Base-by-base conservation (phyloP, 2,113 vertebrate genomes). In the Prochilodus magdalenae region DNA sequence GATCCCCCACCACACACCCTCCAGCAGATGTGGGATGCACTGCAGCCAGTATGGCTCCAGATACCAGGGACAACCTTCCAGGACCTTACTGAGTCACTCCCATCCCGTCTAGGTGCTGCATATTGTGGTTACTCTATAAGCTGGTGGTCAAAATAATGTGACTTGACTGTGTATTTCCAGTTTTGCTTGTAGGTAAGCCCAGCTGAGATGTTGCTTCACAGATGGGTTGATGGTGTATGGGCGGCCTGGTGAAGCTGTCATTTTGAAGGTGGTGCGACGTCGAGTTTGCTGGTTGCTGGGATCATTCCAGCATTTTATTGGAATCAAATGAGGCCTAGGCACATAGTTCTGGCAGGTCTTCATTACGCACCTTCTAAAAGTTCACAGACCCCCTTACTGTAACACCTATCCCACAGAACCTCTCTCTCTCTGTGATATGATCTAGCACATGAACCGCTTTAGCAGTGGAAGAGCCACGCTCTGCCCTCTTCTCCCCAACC, bases 391-490 rank as follows among this genome's bases (percentile, higher is more conserved):
- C 1, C 49, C 13, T 16, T 15, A 51, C 49, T 51, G 16, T 15
- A 16, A 13, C 10, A 60, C 24, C 1, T 60, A 55, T 4, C 53
- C 53, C 3, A 22, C 53, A 60, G 13, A 24, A 60, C 26, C 18
- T 57, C 18, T 57, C 53, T 57, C 14, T 67, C 16, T 67, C 29
- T 36, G n/a, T 60, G 16, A 60, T 44, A 60, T 12, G 11, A 16
- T 18, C 8, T 26, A 40, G n/a, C 36, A 22, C 4, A 10, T 72
- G 60, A 47, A 12, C 20, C 13, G 24, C 71, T 70, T 53, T 22
- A 49, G n/a, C 72, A 26, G 26, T 22, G 26, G 44, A 36, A 79
- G 53, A 70, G 60, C 27, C 22, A 77, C 30, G 24, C 80, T 74
- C 30, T 67, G 11, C 55, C 15, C 49, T 40, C 57, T 67, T 75